Evolutionary conservation across 30 jellyfish, hydroid and myxozoan genomes (phyloP), one percentile per base, ranked within the genome.

Genomic region (Catostylus mosaicus): DNA sequence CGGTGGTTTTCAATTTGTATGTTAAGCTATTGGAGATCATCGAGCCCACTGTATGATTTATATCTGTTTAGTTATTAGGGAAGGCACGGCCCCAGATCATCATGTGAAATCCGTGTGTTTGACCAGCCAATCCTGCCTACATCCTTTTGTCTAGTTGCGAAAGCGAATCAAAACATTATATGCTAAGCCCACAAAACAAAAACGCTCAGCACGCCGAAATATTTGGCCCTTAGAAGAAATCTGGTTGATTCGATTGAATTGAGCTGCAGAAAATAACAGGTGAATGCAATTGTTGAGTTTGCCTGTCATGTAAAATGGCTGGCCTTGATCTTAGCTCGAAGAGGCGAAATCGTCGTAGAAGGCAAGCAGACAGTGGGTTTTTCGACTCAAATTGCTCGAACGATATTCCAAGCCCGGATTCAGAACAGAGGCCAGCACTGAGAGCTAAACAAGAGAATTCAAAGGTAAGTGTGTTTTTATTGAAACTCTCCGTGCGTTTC

Each of bases 351-450:
- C 73, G 48, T 22, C 56, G 92, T 52, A 40, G 80, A 10, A 33
- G 86, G 52, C 92, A 82, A 34, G 86, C 92, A 16, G 92, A 82
- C 61, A 82, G 92, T 46, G 92, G 92, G 12, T 82, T 82, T 40
- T 82, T 82, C 66, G 92, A 82, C 75, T 82, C 92, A 30, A 59
- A 38, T 16, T 82, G 79, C 33, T 50, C 84, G 26, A 52, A 35
- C n/a, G 90, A 80, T 22, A 35, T 80, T 37, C 83, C 90, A 54
- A 80, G 83, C 62, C 86, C 92, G 31, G 92, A 82, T 67, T 9
- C 73, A 1, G 92, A 82, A 14, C 72, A 82, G 70, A 50, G 63
- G 48, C 34, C 82, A 29, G 22, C 40, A 19, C 60, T 66, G 45
- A 82, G 32, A 47, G 57, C 82, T 8, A 33, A 74, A 33, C 70